Base-by-base conservation (phyloP, 2,113 vertebrate genomes). In the Anser brachyrhynchus region DNA sequence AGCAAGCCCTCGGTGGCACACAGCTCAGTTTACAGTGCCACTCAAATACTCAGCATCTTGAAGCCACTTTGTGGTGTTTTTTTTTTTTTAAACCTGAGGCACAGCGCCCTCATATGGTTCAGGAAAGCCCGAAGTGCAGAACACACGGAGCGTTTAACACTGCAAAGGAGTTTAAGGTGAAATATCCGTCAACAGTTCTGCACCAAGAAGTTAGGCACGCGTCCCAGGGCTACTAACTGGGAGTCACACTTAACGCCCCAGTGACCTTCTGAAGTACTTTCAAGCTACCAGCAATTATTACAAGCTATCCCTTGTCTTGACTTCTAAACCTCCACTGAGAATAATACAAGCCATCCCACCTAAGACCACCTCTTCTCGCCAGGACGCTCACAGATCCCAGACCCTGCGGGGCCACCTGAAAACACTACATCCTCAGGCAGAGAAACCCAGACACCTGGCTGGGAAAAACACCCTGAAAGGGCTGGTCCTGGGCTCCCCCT, bases 41-140 rank as follows among this genome's bases (percentile, higher is more conserved):
- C 71, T 93, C 58, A 84, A 73, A 43, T 4, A 59, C 59, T 41
- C 90, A 41, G 83, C 66, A 90, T 52, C 80, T 72, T 92, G 35
- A 76, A 73, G 28, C 1, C 49, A 71, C 58, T 72, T 33, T 22
- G 20, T 49, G 46, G 46, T 49, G 46, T 20, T 43, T 43, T 43
- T 43, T 43, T 43, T 58, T 44, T 51, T 28, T 71, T 64, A 92
- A 95, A 83, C 95, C 97, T 98, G 96, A 96, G 93, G 97, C 97
- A 97, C 97, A 97, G 97, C 96, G 94, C 97, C 98, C 97, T 96
- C 98, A 96, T 65, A 98, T 83, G 98, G 98, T 22, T 59, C 75
- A 1, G 10, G 59, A 76, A 25, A 92, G 72, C 28, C n/a, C 44
- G 5, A 26, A 62, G 41, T 1, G 43, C 61, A 49, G 17, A 76